phyloP scores from a whole-genome alignment of 1,140 invertebrate genomes.

The Hetaerina americana region DNA sequence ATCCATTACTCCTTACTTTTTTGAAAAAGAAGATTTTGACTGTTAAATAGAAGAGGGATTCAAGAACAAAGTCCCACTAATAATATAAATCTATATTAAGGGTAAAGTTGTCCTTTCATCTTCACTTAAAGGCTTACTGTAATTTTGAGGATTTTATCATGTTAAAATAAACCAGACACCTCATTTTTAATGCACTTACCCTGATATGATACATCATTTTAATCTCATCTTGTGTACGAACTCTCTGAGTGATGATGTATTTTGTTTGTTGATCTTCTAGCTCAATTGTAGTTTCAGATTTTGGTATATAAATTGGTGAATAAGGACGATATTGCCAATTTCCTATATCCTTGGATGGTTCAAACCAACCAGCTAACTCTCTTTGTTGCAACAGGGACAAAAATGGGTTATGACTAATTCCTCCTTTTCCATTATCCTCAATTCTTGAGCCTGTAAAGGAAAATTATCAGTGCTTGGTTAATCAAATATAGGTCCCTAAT shows the following conservation, averaged over 20 bases:
- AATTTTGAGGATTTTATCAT: too few relatives aligned
- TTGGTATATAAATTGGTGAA: slow-evolving; percentile 50
- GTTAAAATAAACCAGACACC: too few relatives aligned
- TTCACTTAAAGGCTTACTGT: too few relatives aligned
- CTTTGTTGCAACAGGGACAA: slow-evolving; percentile 70
- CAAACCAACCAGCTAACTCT: slow-evolving; percentile 87
- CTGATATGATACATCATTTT: slow-evolving; percentile 32
- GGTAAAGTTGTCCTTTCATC: too few relatives aligned
- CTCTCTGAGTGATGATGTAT: slow-evolving; percentile 57
- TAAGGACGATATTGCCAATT: slow-evolving; percentile 47
- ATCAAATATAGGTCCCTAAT: too few relatives aligned
- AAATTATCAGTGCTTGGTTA: too few relatives aligned
- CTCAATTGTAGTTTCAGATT: slow-evolving; percentile 40
- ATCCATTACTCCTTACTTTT: too few relatives aligned
- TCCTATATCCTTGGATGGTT: slow-evolving; percentile 41
- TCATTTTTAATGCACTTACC: too few relatives aligned
- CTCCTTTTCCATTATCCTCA: slow-evolving; percentile 73
- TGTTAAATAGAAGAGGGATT: too few relatives aligned
- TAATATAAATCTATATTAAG: too few relatives aligned
- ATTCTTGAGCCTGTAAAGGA: slow-evolving; percentile 43
- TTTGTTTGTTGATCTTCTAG: slow-evolving; percentile 59
- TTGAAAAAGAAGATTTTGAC: too few relatives aligned
- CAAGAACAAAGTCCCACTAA: too few relatives aligned
- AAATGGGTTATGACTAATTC: slow-evolving; percentile 84
- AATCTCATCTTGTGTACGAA: slow-evolving; percentile 37